These are phyloP conservation scores for Odontophorus gujanensis DNA, from an alignment of 2,113 vertebrate species.

Conservation along the genomic window DNA sequence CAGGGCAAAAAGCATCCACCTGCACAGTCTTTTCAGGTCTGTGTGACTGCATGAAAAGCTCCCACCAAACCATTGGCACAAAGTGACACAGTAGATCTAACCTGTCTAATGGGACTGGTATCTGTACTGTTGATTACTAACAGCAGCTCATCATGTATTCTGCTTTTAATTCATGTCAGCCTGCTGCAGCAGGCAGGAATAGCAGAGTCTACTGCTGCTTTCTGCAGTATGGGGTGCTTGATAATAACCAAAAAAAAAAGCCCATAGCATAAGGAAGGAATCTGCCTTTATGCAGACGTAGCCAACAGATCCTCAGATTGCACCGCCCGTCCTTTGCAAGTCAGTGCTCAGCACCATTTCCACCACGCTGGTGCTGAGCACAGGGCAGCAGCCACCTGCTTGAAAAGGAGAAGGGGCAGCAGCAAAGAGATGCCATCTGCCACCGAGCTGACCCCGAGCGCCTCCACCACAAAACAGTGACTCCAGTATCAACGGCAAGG, in stretches of 20 bases:
- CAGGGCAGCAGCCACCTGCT: not conserved
- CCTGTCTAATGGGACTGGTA: not conserved
- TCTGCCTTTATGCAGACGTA: not conserved
- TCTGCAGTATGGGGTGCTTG: not conserved
- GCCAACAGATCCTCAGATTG: not conserved
- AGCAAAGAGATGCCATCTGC: constrained; percentile 17
- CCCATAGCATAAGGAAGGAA: not conserved
- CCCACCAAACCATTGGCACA: not conserved
- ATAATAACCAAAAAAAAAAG: not conserved
- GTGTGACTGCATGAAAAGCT: not conserved
- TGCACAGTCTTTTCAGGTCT: not conserved
- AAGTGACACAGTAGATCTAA: not conserved
- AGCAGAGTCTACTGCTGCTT: not conserved
- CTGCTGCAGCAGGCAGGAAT: not conserved
- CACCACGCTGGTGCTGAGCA: not conserved
- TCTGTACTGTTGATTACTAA: not conserved
- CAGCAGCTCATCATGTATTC: not conserved
- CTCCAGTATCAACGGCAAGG: not conserved
- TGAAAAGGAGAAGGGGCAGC: not conserved
- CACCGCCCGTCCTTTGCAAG: not conserved
- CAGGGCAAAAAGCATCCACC: not conserved
- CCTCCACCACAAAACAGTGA: not conserved
- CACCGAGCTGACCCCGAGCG: constrained; percentile 32
- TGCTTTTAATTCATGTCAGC: not conserved
- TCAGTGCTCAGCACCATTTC: rapidly evolving